These are phyloP conservation scores for Polyploca ridens DNA, from an alignment of 2,888 invertebrate genomes.

Conservation along the genomic window DNA sequence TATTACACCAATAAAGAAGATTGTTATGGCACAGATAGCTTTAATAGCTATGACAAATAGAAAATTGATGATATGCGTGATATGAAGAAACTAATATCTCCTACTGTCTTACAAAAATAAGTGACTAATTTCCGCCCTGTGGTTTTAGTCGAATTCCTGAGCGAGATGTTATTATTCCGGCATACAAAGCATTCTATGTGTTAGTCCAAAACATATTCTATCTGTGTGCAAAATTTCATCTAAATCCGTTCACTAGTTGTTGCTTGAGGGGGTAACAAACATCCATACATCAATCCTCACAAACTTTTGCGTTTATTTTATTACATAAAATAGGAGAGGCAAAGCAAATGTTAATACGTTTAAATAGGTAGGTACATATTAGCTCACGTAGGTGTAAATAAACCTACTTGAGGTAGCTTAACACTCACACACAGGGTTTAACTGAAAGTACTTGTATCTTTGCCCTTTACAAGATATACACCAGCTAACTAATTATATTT, in stretches of 20 bases:
- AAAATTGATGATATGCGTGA: neutral
- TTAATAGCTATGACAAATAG: neutral
- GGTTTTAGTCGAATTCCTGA: too few relatives aligned
- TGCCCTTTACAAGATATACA: neutral
- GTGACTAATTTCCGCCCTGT: too few relatives aligned
- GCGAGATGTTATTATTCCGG: too few relatives aligned
- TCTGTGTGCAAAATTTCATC: too few relatives aligned
- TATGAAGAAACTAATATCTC: neutral
- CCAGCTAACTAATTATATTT: too few relatives aligned
- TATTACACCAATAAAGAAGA: neutral
- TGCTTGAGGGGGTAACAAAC: too few relatives aligned
- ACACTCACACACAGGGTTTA: neutral
- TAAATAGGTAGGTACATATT: neutral
- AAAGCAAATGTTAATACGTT: neutral
- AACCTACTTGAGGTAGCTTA: neutral
- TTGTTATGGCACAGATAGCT: neutral
- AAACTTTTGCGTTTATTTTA: too few relatives aligned
- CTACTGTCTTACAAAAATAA: neutral
- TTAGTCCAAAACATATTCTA: too few relatives aligned
- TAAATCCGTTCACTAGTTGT: too few relatives aligned
- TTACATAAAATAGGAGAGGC: too few relatives aligned
- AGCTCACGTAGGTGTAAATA: constrained; percentile 1
- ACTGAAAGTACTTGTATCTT: neutral
- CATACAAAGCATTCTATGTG: too few relatives aligned
- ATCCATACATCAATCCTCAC: too few relatives aligned